Evolutionary conservation across 37 sponge, comb jelly and placozoan species (phyloP).

Genomic region (Axinella damicornis): DNA sequence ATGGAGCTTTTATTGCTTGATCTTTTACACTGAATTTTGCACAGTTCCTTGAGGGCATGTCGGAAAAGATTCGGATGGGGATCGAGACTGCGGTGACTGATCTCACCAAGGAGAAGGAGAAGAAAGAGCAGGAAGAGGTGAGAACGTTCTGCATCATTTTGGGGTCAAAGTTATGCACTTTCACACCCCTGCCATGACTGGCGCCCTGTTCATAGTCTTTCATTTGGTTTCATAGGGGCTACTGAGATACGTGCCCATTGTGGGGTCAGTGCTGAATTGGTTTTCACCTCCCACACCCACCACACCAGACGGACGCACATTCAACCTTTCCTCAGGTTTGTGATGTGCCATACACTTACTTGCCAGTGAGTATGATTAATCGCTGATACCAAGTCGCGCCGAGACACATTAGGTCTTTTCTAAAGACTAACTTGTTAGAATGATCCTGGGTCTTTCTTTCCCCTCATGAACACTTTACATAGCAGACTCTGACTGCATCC

Average conservation of each 20-base stretch:
- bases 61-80: conserved; percentile 65
- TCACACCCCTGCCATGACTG: too few species aligned
- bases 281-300: conserved; percentile 76
- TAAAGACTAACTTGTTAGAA: too few species aligned
- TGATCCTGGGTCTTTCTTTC: too few species aligned
- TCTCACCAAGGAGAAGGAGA: conserved; percentile 68
- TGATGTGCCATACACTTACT: too few species aligned
- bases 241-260: conserved; percentile 77
- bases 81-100: conserved; percentile 70
- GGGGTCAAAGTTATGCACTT: too few species aligned
- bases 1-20: too few species aligned
- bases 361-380: too few species aligned
- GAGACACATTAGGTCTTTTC: too few species aligned
- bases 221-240: conserved; percentile 52
- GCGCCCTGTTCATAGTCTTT: too few species aligned
- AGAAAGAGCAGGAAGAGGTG: conserved; percentile 78
- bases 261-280: conserved; percentile 88
- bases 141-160: background rate
- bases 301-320: conserved; percentile 60
- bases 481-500: too few species aligned
- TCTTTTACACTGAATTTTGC: background rate
- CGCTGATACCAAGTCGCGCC: too few species aligned
- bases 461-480: too few species aligned
- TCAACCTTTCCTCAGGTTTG: conserved; percentile 66
- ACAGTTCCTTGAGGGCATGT: conserved; percentile 76